Evolutionary conservation across 2,797 vertebrate genomes (phyloP), one percentile per base, ranked within the genome.

Genomic region (Sciaenops ocellatus): DNA sequence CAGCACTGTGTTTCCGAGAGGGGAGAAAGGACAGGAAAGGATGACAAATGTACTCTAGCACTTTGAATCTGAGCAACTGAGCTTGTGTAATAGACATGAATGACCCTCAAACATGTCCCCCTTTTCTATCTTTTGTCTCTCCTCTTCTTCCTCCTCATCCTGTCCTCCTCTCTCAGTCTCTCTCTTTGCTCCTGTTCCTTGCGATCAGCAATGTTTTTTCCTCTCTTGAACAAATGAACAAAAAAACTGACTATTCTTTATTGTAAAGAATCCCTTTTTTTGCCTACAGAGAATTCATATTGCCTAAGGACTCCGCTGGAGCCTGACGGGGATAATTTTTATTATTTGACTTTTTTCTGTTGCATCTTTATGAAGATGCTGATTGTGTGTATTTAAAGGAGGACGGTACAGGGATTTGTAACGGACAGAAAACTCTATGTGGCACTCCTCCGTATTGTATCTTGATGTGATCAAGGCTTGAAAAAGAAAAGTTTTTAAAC

Each of bases 51-150:
- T 97, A 96, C 97, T 97, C 96, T 95, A 98, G 97, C 98, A 99
- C 97, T 99, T 98, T 98, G 96, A 97, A 98, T 96, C 96, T 95
- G 96, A 97, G 96, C 96, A 95, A 96, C 95, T 96, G 96, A 95
- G 96, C 96, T 96, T 96, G 96, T 96, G 96, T 97, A 95, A 95
- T 93, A 95, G 93, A 91, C 94, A 95, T 93, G 88, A 94, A 95
- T 90, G 93, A 94, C 79, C 78, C 88, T 87, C 84, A 88, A 52
- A 85, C 80, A 69, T 78, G 63, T 72, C 83, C 69, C 80, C 38
- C 50, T 87, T 82, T 87, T 89, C 78, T 89, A 84, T 74, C 82
- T 73, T 60, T 73, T 56, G 38, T 56, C 75, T 79, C 77, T 80
- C 67, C 34, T 38, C 34, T 38, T 73, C 67, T 56, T 85, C 86